Conservation (phyloP, 2,113 vertebrate species). For the Caranx melampygus region DNA sequence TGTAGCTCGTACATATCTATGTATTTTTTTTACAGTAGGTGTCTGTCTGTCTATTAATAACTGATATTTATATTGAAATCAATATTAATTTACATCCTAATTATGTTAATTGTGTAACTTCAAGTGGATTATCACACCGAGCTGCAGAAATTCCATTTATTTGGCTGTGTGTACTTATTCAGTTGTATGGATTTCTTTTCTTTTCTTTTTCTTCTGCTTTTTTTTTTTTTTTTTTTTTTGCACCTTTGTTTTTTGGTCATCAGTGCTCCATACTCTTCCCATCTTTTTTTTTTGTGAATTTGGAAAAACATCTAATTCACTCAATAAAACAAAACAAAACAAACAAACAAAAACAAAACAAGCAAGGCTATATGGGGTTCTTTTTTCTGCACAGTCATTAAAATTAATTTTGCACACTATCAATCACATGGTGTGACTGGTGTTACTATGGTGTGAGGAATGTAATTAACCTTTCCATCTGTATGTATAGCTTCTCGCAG, state of each 20-base stretch:
- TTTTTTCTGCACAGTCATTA: slow-evolving; percentile 92
- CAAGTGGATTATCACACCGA: too few species aligned
- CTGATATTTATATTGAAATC: neutral
- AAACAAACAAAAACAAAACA: too few species aligned
- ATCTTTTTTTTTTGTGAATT: neutral
- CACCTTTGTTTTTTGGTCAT: neutral
- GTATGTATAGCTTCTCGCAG: slow-evolving; percentile 86
- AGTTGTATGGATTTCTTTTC: too few species aligned
- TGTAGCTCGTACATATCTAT: neutral
- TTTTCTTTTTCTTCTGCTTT: too few species aligned
- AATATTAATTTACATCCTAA: neutral
- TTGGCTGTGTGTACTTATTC: too few species aligned
- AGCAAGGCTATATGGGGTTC: slow-evolving; percentile 36
- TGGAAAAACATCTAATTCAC: neutral
- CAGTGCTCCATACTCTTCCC: neutral
- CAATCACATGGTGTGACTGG: slow-evolving; percentile 83
- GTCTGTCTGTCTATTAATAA: neutral
- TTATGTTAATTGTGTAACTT: neutral
- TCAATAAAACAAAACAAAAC: neutral
- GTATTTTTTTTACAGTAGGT: neutral
- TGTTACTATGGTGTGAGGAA: slow-evolving; percentile 75
- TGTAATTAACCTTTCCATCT: slow-evolving; percentile 89
- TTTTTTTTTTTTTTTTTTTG: too few species aligned
- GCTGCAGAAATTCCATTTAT: too few species aligned
- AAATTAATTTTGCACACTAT: slow-evolving; percentile 91